Conservation (phyloP, 1,140 invertebrate genomes). For the Glossosoma conforme region DNA sequence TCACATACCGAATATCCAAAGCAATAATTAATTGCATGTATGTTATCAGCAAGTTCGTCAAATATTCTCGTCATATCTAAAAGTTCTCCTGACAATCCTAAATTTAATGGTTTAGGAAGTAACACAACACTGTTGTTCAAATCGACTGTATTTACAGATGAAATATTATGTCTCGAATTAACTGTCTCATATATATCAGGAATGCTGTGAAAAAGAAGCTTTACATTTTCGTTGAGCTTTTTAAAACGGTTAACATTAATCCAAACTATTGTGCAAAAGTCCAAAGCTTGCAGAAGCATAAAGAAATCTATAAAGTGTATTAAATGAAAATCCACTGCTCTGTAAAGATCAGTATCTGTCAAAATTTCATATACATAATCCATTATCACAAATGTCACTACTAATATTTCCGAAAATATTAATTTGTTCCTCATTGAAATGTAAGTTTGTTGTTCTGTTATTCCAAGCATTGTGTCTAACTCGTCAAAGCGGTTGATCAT, state of each 20-base stretch:
- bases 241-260: neutral
- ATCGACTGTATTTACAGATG: too few species aligned
- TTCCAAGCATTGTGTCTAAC: slow-evolving; percentile 1
- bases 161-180: too few species aligned
- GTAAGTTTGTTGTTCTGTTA: neutral
- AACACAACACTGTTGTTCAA: too few species aligned
- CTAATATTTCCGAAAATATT: too few species aligned
- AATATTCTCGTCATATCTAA: slow-evolving; percentile 20
- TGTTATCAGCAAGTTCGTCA: slow-evolving; percentile 25
- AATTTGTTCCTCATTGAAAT: neutral
- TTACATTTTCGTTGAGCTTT: neutral
- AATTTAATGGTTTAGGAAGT: too few species aligned
- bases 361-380: too few species aligned
- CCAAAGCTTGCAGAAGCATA: neutral
- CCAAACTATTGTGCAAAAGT: neutral
- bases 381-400: too few species aligned
- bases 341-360: too few species aligned
- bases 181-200: neutral
- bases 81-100: slow-evolving; percentile 6
- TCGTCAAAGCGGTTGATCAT: slow-evolving; percentile 15
- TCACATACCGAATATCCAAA: slow-evolving; percentile 20
- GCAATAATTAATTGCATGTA: slow-evolving; percentile 21
- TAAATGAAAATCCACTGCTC: too few species aligned
- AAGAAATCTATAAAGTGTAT: too few species aligned
- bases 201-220: neutral